These are phyloP conservation scores for Drosophila fuyamai DNA, from an alignment of 1,140 invertebrate species.

Conservation along the genomic window DNA sequence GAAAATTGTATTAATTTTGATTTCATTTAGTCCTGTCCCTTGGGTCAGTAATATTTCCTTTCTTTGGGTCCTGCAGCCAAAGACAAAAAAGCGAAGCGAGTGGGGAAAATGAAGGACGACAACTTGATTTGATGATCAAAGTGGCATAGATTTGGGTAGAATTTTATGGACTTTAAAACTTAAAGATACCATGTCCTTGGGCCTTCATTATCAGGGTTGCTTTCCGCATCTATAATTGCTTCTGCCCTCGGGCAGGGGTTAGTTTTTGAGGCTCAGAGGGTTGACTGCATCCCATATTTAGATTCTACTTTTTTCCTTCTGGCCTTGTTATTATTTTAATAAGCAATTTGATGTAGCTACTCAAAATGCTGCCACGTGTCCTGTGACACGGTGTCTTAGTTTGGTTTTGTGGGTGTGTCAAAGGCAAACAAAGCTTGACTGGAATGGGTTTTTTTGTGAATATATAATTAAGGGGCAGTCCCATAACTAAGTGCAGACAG, in stretches of 20 bases:
- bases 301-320: conserved; percentile 36
- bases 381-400: conserved; percentile 13
- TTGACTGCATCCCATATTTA: conserved; percentile 41
- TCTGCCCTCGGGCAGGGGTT: conserved; percentile 32
- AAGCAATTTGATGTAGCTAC: conserved; percentile 61
- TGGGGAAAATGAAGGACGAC: not conserved
- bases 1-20: conserved; percentile 79
- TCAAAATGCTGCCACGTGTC: conserved; percentile 70
- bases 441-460: conserved; percentile 15
- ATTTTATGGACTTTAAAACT: conserved; percentile 43
- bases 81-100: conserved; percentile 16
- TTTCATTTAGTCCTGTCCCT: conserved; percentile 65
- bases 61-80: conserved; percentile 4
- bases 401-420: conserved; percentile 13
- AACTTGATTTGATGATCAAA: conserved; percentile 65
- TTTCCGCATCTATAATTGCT: conserved; percentile 46
- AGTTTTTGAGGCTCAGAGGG: conserved; percentile 53
- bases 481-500: conserved; percentile 17
- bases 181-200: conserved; percentile 59
- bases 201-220: conserved; percentile 65
- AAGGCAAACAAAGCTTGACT: conserved; percentile 25
- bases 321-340: conserved; percentile 75
- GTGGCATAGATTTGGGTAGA: conserved; percentile 29
- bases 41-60: conserved; percentile 57
- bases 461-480: conserved; percentile 40